phyloP scores from a whole-genome alignment of 2,888 invertebrate genomes.

The Drosophila affinis region DNA sequence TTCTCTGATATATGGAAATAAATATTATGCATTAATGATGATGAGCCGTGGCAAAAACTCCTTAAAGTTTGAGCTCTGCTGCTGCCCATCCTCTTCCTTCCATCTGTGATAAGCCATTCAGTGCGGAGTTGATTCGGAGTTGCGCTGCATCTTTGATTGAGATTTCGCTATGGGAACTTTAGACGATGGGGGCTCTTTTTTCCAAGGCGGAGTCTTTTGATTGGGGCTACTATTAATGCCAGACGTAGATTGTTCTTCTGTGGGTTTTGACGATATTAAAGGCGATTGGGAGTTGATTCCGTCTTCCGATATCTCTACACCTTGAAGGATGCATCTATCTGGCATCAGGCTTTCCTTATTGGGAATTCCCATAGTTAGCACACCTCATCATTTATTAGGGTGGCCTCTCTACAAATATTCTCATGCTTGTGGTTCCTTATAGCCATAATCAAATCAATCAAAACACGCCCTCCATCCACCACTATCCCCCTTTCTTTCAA shows the following conservation, averaged over 20 bases:
- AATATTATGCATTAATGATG: slow-evolving; percentile 44
- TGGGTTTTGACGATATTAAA: no score
- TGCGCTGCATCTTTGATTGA: neutral
- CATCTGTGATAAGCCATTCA: slow-evolving; percentile 25
- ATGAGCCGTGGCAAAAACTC: slow-evolving; percentile 36
- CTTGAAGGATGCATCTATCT: no score
- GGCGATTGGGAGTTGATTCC: no score
- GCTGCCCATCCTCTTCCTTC: slow-evolving; percentile 5
- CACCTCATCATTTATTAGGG: neutral
- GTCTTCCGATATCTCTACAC: no score
- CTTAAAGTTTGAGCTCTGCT: slow-evolving; percentile 25
- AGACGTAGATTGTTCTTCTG: neutral
- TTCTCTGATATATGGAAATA: slow-evolving; percentile 30
- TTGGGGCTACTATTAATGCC: slow-evolving; percentile 12
- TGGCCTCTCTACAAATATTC: neutral
- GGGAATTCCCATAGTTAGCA: neutral
- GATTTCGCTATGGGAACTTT: slow-evolving; percentile 22
- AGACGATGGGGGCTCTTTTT: slow-evolving; percentile 6
- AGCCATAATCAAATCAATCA: slow-evolving; percentile 66
- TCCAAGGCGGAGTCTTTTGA: neutral
- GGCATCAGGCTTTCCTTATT: neutral
- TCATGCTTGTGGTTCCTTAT: neutral
- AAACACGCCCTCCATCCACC: slow-evolving; percentile 10
- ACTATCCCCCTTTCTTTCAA: slow-evolving; percentile 30
- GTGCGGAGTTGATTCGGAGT: neutral